Conservation (phyloP, 1,140 invertebrate genomes). For the Proales similis region DNA sequence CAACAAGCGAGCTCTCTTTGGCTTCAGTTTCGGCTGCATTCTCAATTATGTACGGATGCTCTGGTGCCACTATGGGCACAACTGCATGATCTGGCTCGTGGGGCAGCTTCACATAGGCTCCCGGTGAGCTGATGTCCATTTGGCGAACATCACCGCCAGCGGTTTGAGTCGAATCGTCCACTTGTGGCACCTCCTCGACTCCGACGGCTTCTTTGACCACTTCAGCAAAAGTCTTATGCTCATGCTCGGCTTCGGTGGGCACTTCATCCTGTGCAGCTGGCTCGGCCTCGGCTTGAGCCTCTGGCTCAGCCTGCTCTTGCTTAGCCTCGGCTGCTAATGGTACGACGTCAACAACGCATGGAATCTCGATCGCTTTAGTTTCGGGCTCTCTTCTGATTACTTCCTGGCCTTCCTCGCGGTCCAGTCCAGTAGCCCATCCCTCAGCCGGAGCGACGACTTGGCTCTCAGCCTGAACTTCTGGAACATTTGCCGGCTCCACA, state of each 20-base stretch:
- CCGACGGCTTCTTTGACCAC: background rate
- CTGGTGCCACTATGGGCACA: background rate
- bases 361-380: conserved; percentile 17
- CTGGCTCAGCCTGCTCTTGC: background rate
- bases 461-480: no score
- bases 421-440: conserved; percentile 17
- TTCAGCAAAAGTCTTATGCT: background rate
- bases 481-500: no score
- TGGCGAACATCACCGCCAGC: no score
- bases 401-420: background rate
- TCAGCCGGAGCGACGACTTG: background rate
- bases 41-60: background rate
- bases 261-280: background rate
- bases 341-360: background rate
- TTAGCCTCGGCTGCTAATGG: no score
- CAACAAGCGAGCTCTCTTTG: no score
- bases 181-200: no score
- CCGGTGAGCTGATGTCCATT: conserved; percentile 23
- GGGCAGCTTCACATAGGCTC: conserved; percentile 11
- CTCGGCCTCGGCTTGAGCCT: conserved; percentile 2
- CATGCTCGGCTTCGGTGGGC: background rate
- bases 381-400: conserved; percentile 12
- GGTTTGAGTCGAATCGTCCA: background rate
- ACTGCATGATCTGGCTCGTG: conserved; percentile 24
- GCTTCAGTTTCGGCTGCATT: background rate